Base-by-base conservation (phyloP, 2,888 invertebrate genomes). In the Cepaea hortensis region DNA sequence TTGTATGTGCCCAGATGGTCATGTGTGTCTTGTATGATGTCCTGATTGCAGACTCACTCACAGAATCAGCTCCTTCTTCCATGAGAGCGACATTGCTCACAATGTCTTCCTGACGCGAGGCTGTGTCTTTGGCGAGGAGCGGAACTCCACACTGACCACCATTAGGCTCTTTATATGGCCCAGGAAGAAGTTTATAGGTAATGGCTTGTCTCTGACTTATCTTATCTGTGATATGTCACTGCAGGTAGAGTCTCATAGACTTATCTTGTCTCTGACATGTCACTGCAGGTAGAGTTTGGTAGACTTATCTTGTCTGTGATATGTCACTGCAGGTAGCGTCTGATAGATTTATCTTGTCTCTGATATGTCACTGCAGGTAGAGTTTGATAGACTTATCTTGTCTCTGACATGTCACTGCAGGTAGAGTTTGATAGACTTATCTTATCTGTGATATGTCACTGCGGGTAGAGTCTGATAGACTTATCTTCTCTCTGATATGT, bases 41-140 rank as follows among this genome's bases (percentile, higher is more conserved):
- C 46, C 7, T 15, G 6, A 3, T 62, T 11, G 5, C 90, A 94
- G 94, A 73, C 94, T 95, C 87, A 94, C 96, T 48, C 95, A 94
- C 91, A 95, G 94, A 90, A 92, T 96, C 9, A 93, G 96, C 9
- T 92, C 95, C 76, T 96, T 96, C 93, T 95, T 97, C 3, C 95
- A 96, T 88, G 92, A 95, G 5, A 95, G 96, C 20, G 95, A 96
- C 68, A 95, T 97, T 88, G 96, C 97, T 0, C 97, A 97, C 91
- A 97, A 97, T 93, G 92, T 97, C 75, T 96, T 96, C 88, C 95
- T 97, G 75, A 96, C 96, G 15, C 95, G 96, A 91, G 96, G 96
- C 1, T 92, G 94, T 7, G 88, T 90, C n/a, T 92, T 93, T 85
- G 91, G 91, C 61, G 91, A 91, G 68, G 88, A 90, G 35, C 88